Percentiles rank a stretch among this genome's conserved stretches.
phyloP scores from a whole-genome alignment of 2,888 invertebrate species.

The Galeopsomyia nigrocyanea region DNA sequence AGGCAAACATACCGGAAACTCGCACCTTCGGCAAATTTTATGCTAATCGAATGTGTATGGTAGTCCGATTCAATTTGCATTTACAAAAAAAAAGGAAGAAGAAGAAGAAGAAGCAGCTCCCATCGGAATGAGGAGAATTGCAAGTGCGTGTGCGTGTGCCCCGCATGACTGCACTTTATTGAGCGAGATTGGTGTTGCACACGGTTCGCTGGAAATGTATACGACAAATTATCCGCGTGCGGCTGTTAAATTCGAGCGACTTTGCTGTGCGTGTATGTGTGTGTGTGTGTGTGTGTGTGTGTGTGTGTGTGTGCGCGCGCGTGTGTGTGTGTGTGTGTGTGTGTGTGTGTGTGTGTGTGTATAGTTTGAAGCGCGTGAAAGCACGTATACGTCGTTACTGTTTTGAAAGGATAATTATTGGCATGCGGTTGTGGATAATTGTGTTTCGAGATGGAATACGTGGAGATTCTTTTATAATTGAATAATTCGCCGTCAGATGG shows the following conservation, averaged over 20 bases:
- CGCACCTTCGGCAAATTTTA: conserved; percentile 38
- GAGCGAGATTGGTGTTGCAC: background rate
- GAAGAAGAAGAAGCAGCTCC: background rate
- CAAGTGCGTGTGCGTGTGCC: too few species aligned
- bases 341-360: conserved; percentile 1
- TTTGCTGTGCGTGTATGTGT: conserved; percentile 5
- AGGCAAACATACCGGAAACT: conserved; percentile 15
- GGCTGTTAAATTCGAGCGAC: conserved; percentile 22
- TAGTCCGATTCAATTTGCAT: conserved; percentile 47
- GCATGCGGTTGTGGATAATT: too few species aligned
- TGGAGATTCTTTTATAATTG: too few species aligned
- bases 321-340: too few species aligned
- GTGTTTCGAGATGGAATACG: too few species aligned
- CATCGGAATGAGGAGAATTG: too few species aligned
- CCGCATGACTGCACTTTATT: too few species aligned
- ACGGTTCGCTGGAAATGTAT: background rate
- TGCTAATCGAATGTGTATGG: conserved; percentile 25
- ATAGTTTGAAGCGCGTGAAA: background rate
- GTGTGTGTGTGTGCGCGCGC: too few species aligned
- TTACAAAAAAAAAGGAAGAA: conserved; percentile 11
- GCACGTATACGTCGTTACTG: too few species aligned
- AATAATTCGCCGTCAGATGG: too few species aligned
- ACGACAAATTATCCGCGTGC: conserved; percentile 19
- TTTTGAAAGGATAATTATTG: too few species aligned
- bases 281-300: conserved; percentile 6